phyloP scores from a whole-genome alignment of 1,140 invertebrate genomes.

The Drosophila gunungcola region DNA sequence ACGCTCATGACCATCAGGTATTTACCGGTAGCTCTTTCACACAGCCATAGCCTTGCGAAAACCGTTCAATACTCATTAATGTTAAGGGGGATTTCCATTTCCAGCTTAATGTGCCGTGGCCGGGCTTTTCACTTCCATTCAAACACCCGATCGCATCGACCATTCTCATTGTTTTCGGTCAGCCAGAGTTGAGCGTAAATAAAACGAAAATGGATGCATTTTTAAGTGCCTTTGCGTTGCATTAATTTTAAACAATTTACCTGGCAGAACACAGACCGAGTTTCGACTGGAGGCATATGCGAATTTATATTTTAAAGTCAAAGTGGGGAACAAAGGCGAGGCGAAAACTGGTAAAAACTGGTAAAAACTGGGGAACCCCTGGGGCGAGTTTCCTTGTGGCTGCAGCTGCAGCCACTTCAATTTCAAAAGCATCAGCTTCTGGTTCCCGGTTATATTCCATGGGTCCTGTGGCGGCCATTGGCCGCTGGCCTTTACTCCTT shows the following conservation, averaged over 20 bases:
- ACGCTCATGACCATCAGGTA: conserved; percentile 13
- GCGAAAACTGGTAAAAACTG: background rate
- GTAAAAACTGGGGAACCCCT: conserved; percentile 8
- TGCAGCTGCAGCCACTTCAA: conserved; percentile 66
- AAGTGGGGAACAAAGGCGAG: conserved; percentile 16
- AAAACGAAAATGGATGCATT: conserved; percentile 70
- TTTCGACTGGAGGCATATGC: conserved; percentile 22
- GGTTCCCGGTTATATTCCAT: conserved; percentile 28
- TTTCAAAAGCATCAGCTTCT: conserved; percentile 66
- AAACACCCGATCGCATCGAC: conserved; percentile 25
- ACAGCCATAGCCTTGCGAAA: conserved; percentile 61
- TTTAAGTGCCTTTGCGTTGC: conserved; percentile 68
- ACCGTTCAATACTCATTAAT: conserved; percentile 80
- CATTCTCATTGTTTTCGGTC: conserved; percentile 57
- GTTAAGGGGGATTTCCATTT: conserved; percentile 68
- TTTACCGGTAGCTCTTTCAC: conserved; percentile 33
- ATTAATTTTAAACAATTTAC: conserved; percentile 77
- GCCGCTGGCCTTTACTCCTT: conserved; percentile 23
- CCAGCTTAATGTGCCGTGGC: conserved; percentile 69
- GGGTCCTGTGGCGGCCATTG: conserved; percentile 45
- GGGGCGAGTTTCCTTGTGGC: conserved; percentile 18
- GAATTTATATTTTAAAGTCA: conserved; percentile 67
- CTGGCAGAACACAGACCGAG: conserved; percentile 18
- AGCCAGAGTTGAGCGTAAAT: conserved; percentile 33
- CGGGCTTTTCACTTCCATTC: conserved; percentile 38